Percentiles rank a stretch among this genome's conserved stretches.
These are phyloP conservation scores for Hapalemur alaotrensis DNA, from an alignment of 2,797 vertebrate genomes.

Conservation along the genomic window DNA sequence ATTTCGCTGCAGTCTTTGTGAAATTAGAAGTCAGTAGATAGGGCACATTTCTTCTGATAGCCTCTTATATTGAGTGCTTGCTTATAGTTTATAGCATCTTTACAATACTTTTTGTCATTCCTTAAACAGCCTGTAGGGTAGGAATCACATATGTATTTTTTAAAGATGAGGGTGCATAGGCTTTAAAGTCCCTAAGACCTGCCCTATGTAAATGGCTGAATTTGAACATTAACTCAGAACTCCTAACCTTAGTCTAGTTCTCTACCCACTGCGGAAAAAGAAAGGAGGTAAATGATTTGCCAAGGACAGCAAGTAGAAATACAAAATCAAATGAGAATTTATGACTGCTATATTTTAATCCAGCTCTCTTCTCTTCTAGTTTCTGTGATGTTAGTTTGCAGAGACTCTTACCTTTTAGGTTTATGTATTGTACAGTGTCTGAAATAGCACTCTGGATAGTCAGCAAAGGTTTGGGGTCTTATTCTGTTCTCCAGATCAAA, in stretches of 20 bases:
- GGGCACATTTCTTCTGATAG: neutral
- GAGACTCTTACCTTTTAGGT: neutral
- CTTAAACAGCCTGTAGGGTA: neutral
- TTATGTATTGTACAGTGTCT: neutral
- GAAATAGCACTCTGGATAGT: neutral
- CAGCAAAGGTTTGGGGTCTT: neutral
- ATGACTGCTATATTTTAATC: neutral
- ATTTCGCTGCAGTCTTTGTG: neutral
- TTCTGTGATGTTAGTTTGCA: neutral
- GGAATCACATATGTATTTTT: neutral
- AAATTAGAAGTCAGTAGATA: neutral
- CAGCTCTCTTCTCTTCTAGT: neutral
- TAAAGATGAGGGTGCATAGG: neutral
- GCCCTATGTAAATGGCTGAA: neutral
- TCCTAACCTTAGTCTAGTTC: no score
- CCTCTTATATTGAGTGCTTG: neutral
- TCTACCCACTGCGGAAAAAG: neutral
- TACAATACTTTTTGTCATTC: neutral
- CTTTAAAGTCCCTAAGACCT: neutral
- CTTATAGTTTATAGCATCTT: neutral
- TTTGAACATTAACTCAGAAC: neutral
- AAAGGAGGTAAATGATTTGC: neutral
- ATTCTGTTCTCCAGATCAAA: constrained; percentile 43
- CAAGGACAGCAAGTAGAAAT: neutral
- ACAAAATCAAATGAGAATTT: neutral